Percentiles rank a stretch among this genome's conserved stretches.
Conservation (phyloP, 2,797 vertebrate genomes). For the Fratercula arctica region DNA sequence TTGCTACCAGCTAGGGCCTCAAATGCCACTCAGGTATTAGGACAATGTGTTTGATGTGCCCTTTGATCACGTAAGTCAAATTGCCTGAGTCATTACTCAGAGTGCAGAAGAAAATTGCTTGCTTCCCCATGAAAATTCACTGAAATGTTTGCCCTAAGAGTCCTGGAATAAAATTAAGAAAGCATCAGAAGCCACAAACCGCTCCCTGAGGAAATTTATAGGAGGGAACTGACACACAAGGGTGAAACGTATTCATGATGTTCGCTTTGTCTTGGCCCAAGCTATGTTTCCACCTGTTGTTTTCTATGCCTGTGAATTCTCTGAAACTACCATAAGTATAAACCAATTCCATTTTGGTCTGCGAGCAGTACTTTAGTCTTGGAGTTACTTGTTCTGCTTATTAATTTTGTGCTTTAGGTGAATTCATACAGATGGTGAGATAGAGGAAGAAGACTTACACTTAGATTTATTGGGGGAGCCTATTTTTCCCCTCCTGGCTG, state of each 20-base stretch:
- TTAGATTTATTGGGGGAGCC: slow-evolving; percentile 37
- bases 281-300: slow-evolving; percentile 24
- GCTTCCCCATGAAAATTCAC: not conserved
- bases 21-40: not conserved
- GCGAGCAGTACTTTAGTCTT: not conserved
- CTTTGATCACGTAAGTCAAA: not conserved
- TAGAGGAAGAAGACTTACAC: slow-evolving; percentile 10
- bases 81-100: not conserved
- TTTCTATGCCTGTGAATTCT: not conserved
- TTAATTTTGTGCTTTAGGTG: slow-evolving; percentile 35
- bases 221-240: not conserved
- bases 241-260: not conserved
- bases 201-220: not conserved
- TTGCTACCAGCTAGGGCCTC: not conserved
- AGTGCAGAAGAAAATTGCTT: not conserved
- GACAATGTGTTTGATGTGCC: not conserved
- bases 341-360: not conserved
- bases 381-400: not conserved
- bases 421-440: slow-evolving; percentile 35
- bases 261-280: not conserved
- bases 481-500: slow-evolving; percentile 32
- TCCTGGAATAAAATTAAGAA: not conserved
- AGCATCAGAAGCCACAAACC: not conserved
- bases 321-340: not conserved
- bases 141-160: not conserved